phyloP scores from a whole-genome alignment of 2,797 vertebrate genomes.

The Coilia nasus region DNA sequence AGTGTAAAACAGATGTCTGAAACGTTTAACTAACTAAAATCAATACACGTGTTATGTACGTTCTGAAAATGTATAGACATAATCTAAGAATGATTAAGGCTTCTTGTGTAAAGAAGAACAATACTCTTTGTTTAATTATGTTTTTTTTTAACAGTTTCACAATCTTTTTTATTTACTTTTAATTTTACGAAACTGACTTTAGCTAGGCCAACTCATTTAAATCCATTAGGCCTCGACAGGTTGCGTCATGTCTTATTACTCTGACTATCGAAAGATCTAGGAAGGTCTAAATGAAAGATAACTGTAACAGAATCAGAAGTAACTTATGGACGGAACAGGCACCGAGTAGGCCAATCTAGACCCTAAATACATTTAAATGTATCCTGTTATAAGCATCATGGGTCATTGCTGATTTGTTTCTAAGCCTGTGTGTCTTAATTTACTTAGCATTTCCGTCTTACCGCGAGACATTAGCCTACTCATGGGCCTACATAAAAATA shows the following conservation, averaged over 20 bases:
- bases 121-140: too few relatives aligned
- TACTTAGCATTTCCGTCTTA: not conserved
- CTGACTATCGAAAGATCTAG: not conserved
- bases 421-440: not conserved
- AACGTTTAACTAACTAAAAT: slow-evolving; percentile 2
- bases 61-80: not conserved
- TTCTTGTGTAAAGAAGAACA: too few relatives aligned
- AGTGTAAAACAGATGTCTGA: not conserved
- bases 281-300: not conserved
- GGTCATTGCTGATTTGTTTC: too few relatives aligned
- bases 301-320: not conserved
- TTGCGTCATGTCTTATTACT: not conserved
- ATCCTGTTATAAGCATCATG: too few relatives aligned
- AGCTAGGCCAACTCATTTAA: too few relatives aligned
- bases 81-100: not conserved
- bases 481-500: not conserved
- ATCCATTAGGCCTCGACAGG: not conserved
- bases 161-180: not conserved
- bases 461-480: not conserved
- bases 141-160: not conserved
- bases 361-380: not conserved
- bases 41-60: not conserved
- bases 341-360: not conserved
- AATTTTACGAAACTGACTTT: not conserved
- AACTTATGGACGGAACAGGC: not conserved